Evolutionary conservation across 2,888 invertebrate genomes (phyloP), one percentile per base, ranked within the genome.

Genomic region (Scaptomyza tumidula): DNA sequence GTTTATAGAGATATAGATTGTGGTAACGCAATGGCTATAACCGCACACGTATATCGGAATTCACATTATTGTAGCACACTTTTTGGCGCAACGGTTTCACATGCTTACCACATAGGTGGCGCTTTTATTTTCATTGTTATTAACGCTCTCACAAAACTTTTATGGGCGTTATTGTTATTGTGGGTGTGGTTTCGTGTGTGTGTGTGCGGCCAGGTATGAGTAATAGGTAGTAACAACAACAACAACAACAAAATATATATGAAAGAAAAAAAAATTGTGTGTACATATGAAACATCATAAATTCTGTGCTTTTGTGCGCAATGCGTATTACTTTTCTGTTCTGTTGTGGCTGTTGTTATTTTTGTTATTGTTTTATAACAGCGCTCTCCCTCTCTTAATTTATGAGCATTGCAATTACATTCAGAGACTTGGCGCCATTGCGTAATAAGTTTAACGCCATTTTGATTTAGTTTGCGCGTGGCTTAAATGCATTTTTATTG

Each of bases 341-440:
- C 9, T 33, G 33, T 10, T 49, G 39, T 58, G 58, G 35, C 24
- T 58, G 5, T 24, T 24, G 2, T 44, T 49, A 24, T 27, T 54
- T 9, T 35, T 41, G 13, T 16, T n/a, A 16, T 46, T 29, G 11
- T 27, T 35, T 54, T 43, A 37, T 71, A 62, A 53, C 50, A 46
- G 44, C 11, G 39, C n/a, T 53, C 49, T 52, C 54, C 45, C 60
- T 52, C 54, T 44, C 60, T 65, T 71, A 81, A 73, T 75, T 78
- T 78, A 82, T 72, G 63, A 57, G 54, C 48, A 46, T 59, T 77
- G 70, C 74, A 73, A 83, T 80, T 64, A 70, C 66, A 59, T 75
- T 80, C 74, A 76, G 76, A 70, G 52, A 80, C 67, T 80, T 55
- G 74, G 65, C 74, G 66, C 62, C 71, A 65, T 64, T 72, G 53